Percentiles rank a stretch among this genome's conserved stretches.
Conservation (phyloP, 2,888 invertebrate genomes). For the Agrochola lychnidis region DNA sequence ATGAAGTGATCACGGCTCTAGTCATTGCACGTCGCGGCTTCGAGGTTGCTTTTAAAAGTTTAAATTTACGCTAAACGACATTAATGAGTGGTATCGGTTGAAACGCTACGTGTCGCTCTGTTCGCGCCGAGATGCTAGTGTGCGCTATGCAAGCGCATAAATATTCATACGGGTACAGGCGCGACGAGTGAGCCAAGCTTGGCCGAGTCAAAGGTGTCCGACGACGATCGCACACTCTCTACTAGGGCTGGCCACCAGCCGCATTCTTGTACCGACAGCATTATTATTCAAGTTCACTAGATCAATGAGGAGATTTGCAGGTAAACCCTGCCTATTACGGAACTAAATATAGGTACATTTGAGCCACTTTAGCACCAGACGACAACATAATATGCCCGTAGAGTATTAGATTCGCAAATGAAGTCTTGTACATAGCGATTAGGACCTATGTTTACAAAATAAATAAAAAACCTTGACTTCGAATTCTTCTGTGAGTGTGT, state of each 20-base stretch:
- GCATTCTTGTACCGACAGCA: slow-evolving; percentile 45
- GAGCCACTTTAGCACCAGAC: background rate
- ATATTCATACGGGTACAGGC: slow-evolving; percentile 81
- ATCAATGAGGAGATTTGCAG: slow-evolving; percentile 17
- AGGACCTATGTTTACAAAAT: background rate
- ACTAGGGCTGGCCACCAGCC: slow-evolving; percentile 68
- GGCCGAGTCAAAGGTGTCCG: slow-evolving; percentile 83
- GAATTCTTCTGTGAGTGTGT: too few relatives aligned
- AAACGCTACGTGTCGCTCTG: slow-evolving; percentile 75
- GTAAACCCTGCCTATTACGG: slow-evolving; percentile 11
- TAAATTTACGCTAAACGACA: slow-evolving; percentile 85
- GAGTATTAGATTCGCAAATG: background rate
- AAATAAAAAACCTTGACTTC: background rate
- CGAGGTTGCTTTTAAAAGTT: slow-evolving; percentile 85
- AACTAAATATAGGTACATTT: slow-evolving; percentile 18
- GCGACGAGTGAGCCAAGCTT: slow-evolving; percentile 76
- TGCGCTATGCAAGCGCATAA: slow-evolving; percentile 80
- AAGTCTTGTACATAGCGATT: background rate
- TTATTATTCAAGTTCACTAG: slow-evolving; percentile 42
- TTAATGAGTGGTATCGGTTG: slow-evolving; percentile 82
- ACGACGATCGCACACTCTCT: slow-evolving; percentile 69
- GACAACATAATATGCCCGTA: background rate
- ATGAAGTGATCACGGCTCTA: slow-evolving; percentile 74
- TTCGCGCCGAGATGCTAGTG: slow-evolving; percentile 67
- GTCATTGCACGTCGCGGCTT: slow-evolving; percentile 80